Base-by-base conservation (phyloP, 2,797 vertebrate species). In the Trachurus trachurus region DNA sequence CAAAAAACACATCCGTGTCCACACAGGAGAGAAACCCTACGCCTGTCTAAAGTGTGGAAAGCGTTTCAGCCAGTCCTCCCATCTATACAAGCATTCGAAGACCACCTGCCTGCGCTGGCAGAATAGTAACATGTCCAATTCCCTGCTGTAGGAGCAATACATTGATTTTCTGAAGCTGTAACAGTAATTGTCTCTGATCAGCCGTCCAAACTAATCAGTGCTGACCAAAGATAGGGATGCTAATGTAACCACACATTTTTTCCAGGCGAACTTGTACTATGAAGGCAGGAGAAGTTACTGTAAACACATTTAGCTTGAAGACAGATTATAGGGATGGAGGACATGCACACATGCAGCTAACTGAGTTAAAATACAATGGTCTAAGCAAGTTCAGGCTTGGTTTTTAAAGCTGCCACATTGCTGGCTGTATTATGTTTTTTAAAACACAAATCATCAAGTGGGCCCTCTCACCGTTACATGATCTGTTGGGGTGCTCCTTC, bases 31-130 rank as follows among this genome's bases (percentile, higher is more conserved):
- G 83, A 99, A 99, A 74, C 98, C 98, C 1, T 99, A 99, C 0
- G 98, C 98, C n/a, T 99, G 98, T 85, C 96, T 99, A 22, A 99
- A 99, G 93, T 99, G 98, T 0, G 98, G 98, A 74, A 99, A 99
- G 79, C 96, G 98, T 67, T 99, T 98, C 92, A 99, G 98, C 78
- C 98, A 99, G 90, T 99, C 98, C 29, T 99, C 98, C 78, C 98
- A 99, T 91, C 93, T 99, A 15, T 99, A 99, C 89, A 99, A 99
- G 89, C 98, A 99, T 92, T 99, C 98, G 45, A 99, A 99, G 94
- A 99, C 98, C 10, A 99, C 98, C 74, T 99, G 98, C 87, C 95
- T 99, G 42, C 95, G 98, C 87, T 99, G 98, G 98, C 98, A 99
- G 94, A 98, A 96, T 95, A 98, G 93, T 89, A 97, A 96, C 84